Base-by-base conservation (phyloP, 1,140 invertebrate species). In the Diploscapter pachys region DNA sequence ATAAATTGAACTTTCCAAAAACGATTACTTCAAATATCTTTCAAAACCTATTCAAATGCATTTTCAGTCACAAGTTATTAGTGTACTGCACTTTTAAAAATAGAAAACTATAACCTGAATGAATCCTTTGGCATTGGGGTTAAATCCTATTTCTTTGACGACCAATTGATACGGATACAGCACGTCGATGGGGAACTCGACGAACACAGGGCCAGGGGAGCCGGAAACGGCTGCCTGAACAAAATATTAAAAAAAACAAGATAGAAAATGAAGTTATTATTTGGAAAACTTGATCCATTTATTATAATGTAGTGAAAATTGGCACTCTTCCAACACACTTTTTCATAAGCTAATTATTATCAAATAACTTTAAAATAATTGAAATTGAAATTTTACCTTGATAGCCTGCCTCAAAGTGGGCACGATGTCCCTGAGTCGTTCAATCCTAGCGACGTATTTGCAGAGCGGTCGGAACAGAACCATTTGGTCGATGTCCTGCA, bases 191-290 rank as follows among this genome's bases (percentile, higher is more conserved):
- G 90, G 90, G 69, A 91, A 87, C 83, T 91, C 90, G 53, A 91
- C 88, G 86, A 91, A 91, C 6, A 91, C 90, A 56, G 90, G 72
- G 88, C 89, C 90, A 79, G 90, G 90, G 63, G 89, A 90, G 49
- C 88, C 89, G 9, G 89, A 90, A 82, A 89, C 88, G 9, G 90
- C 90, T 11, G 85, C 80, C 70, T 89, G 31, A 65, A 65, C 8
- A 8, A 65, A 65, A 31, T 31, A 8, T 31, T 31, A 49, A 65
- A 65, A 65, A 50, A 6, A 31, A 9, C 1, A 65, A 65, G 51
- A 65, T 31, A 31, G 31, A 31, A 31, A 31, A 31, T 31, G 31
- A 31, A 31, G 31, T 31, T 31, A 31, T 31, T 31, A 31, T 31
- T 31, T 31, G 31, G 31, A 31, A 31, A 31, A 31, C 31, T 31